phyloP scores from a whole-genome alignment of 2,113 vertebrate genomes.

The Terrapene triunguis region DNA sequence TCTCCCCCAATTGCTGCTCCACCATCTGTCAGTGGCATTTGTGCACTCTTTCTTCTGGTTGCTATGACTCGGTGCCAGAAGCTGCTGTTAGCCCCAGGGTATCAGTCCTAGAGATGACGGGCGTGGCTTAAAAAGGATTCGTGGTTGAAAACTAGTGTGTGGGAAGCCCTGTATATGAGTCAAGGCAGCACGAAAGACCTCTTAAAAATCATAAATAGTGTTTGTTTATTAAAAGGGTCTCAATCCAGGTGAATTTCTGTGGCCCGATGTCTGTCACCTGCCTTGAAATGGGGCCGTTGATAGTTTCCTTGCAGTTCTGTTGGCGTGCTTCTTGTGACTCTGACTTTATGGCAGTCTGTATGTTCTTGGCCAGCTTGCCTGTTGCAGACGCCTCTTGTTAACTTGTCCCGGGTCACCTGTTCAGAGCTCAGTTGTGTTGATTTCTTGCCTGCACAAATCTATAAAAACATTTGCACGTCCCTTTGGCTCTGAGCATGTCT shows the following conservation, averaged over 20 bases:
- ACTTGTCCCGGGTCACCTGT: not conserved
- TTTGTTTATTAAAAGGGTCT: not conserved
- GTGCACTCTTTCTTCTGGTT: not conserved
- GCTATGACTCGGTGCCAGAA: not conserved
- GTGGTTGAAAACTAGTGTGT: not conserved
- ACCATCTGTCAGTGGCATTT: not conserved
- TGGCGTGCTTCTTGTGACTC: not conserved
- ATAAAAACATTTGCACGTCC: not conserved
- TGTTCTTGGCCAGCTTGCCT: not conserved
- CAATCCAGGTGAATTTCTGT: not conserved
- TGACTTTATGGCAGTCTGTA: not conserved
- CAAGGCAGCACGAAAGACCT: not conserved
- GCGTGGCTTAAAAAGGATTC: not conserved
- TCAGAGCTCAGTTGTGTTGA: not conserved
- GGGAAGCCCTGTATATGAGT: not conserved
- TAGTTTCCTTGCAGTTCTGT: not conserved
- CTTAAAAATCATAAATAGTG: not conserved
- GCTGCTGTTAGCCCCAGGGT: not conserved
- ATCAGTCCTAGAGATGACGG: not conserved
- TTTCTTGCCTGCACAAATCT: not conserved
- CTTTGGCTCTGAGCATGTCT: not conserved
- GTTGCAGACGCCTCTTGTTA: not conserved
- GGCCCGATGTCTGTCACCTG: not conserved
- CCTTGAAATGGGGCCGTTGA: not conserved
- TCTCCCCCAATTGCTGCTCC: accelerated